Evolutionary conservation across 1,140 invertebrate genomes (phyloP), one percentile per base, ranked within the genome.

Genomic region (Teleogryllus occipitalis): DNA sequence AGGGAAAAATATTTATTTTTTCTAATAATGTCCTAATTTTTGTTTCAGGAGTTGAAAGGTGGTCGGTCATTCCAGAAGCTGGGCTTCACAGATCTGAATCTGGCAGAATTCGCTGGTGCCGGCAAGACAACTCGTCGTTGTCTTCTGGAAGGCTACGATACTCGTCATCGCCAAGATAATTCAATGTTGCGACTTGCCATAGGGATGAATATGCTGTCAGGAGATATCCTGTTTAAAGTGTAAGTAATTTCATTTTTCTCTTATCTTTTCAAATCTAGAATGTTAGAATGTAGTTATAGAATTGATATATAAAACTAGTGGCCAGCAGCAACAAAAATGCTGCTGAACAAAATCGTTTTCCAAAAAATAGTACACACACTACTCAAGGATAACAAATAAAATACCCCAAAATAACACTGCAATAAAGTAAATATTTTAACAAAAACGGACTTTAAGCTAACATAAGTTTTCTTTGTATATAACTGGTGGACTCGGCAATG

Each of bases 181-280:
- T 98, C 97, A 54, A 97, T 97, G 90, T 90, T 99, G 15, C 90
- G 93, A 83, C 92, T 99, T 80, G 91, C 93, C 77, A 94, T 99
- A 81, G 92, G 93, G 83, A 96, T 99, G 93, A 94, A 95, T 83
- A 95, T 98, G 90, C 90, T 97, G 78, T 94, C 95, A 76, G 97
- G 97, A 76, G 97, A 99, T 87, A 96, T 98, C 81, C 92, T 98
- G 80, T 99, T 99, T 85, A 98, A 98, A 94, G 96, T 96, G 97
- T 98, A 74, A 77, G 79, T 80, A 2, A 15, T 65, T 65, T 7
- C 54, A 65, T 1, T 65, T 1, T 65, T 65, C 54, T 65, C 49
- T 54, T 8, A 15, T 54, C 15, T 8, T 54, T 54, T n/a, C n/a
- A n/a, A n/a, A n/a, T n/a, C n/a, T n/a, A n/a, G n/a, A n/a, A n/a